A percentile compares a stretch with the other conserved stretches of the same genome.
Conservation (phyloP, 2,113 vertebrate species). For the Rhipidura dahli region DNA sequence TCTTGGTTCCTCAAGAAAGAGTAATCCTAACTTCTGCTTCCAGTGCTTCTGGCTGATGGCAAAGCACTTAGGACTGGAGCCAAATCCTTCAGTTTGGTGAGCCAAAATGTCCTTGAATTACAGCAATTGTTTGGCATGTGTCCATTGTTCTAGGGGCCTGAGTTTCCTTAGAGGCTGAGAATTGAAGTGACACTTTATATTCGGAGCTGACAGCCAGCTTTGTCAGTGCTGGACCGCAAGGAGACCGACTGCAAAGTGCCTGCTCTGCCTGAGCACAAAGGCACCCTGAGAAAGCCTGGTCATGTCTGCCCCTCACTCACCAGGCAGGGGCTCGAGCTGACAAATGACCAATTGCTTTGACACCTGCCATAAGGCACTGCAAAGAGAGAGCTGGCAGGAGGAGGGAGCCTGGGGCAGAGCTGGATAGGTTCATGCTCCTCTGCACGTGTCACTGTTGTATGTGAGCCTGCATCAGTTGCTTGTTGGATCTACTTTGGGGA, state of each 20-base stretch:
- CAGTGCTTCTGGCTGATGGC: slow-evolving; percentile 7
- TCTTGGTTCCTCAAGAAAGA: neutral
- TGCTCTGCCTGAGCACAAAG: slow-evolving; percentile 1
- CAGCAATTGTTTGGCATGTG: slow-evolving; percentile 43
- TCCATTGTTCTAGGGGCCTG: slow-evolving; percentile 37
- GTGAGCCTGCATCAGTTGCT: neutral
- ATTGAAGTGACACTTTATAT: slow-evolving; percentile 46
- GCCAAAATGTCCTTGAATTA: slow-evolving; percentile 42
- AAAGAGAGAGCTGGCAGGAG: neutral
- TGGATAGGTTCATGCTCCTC: neutral
- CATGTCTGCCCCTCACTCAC: fast-evolving
- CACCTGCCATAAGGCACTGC: neutral
- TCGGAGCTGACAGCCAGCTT: slow-evolving; percentile 21
- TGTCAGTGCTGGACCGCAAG: neutral
- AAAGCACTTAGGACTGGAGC: slow-evolving; percentile 15
- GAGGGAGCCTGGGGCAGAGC: neutral
- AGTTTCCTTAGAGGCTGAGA: slow-evolving; percentile 37
- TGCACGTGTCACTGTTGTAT: neutral
- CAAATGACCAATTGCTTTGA: slow-evolving; percentile 20
- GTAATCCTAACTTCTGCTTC: neutral
- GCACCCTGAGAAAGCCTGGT: neutral
- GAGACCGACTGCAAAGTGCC: neutral
- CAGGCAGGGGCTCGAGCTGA: neutral
- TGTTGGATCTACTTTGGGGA: neutral
- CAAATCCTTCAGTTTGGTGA: slow-evolving; percentile 21